A percentile compares a stretch with the other conserved stretches of the same genome.
phyloP scores from a whole-genome alignment of 1,140 invertebrate species.

The Lordiphosa clarofinis region DNA sequence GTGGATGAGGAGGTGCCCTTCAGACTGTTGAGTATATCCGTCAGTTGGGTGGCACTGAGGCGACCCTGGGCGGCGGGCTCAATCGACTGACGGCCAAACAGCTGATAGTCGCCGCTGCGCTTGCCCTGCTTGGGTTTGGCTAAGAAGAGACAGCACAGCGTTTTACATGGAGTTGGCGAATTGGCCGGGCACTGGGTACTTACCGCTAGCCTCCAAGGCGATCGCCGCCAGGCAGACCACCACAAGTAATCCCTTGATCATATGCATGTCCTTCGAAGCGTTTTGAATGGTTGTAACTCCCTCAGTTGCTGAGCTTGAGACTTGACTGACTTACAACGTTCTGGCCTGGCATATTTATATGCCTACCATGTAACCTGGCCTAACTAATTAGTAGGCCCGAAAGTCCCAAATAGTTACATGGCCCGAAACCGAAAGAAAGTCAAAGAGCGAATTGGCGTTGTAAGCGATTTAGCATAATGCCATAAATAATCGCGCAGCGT shows the following conservation, averaged over 20 bases:
- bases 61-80: slow-evolving; percentile 49
- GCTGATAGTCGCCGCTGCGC: slow-evolving; percentile 27
- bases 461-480: slow-evolving; percentile 61
- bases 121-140: slow-evolving; percentile 42
- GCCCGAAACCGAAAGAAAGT: background rate
- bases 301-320: slow-evolving; percentile 41
- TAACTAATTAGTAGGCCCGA: slow-evolving; percentile 34
- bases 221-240: slow-evolving; percentile 50
- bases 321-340: slow-evolving; percentile 58
- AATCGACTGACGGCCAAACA: slow-evolving; percentile 34
- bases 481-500: slow-evolving; percentile 53
- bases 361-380: slow-evolving; percentile 6
- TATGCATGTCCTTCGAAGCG: slow-evolving; percentile 36
- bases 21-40: slow-evolving; percentile 36
- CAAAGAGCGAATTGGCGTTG: slow-evolving; percentile 13
- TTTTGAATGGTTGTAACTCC: slow-evolving; percentile 14
- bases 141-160: background rate
- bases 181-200: background rate
- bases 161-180: background rate
- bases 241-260: slow-evolving; percentile 47
- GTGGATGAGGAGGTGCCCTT: slow-evolving; percentile 7
- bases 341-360: slow-evolving; percentile 57
- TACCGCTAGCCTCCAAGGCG: slow-evolving; percentile 33
- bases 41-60: slow-evolving; percentile 43
- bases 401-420: slow-evolving; percentile 23